These are phyloP conservation scores for Oligia latruncula DNA, from an alignment of 2,888 invertebrate genomes.

Conservation along the genomic window DNA sequence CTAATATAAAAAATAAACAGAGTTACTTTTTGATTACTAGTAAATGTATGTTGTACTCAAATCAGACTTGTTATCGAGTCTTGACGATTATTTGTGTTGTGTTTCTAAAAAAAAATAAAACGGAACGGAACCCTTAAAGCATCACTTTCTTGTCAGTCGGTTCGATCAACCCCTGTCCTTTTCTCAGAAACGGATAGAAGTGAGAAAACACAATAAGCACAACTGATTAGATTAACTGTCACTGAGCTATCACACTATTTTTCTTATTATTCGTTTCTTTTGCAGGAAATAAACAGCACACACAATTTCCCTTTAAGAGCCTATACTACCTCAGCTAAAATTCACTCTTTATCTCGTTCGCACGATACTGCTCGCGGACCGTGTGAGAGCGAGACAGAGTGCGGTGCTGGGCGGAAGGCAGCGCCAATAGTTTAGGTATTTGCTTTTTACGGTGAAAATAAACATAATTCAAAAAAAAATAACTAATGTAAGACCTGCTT, in stretches of 20 bases:
- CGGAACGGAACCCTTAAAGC: too few species aligned
- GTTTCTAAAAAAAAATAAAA: neutral
- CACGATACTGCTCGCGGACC: too few species aligned
- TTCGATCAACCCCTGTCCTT: neutral
- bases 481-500: too few species aligned
- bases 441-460: too few species aligned
- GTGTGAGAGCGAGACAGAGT: too few species aligned
- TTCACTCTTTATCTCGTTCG: too few species aligned
- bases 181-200: neutral
- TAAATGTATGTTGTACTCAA: neutral
- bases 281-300: too few species aligned
- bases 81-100: neutral
- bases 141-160: neutral
- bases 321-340: too few species aligned
- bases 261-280: neutral
- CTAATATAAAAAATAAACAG: neutral
- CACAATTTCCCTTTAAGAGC: too few species aligned
- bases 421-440: too few species aligned
- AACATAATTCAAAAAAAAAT: too few species aligned
- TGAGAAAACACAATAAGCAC: neutral
- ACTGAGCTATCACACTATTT: neutral
- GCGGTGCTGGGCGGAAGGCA: too few species aligned
- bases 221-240: neutral
- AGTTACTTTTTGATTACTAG: neutral
- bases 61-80: neutral